Conservation (phyloP, 1,140 invertebrate species). For the Agrypnia vestita region DNA sequence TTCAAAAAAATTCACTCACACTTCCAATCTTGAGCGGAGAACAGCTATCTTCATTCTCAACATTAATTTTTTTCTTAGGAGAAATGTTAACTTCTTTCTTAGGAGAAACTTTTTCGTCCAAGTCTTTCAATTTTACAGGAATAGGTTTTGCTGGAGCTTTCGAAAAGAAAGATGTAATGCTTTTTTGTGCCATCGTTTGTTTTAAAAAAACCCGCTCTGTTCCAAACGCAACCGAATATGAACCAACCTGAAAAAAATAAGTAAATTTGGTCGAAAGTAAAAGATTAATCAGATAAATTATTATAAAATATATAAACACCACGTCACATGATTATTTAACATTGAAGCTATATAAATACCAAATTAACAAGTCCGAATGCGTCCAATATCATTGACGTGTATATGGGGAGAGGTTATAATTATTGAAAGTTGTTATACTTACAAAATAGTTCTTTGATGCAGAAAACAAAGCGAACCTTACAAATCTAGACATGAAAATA, state of each 20-base stretch:
- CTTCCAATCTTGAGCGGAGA: conserved; percentile 55
- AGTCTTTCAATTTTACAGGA: conserved; percentile 54
- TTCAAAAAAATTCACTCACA: no score
- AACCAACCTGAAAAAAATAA: conserved; percentile 7
- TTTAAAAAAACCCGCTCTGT: conserved; percentile 21
- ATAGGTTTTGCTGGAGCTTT: conserved; percentile 41
- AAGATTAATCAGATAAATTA: neutral
- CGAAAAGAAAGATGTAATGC: conserved; percentile 64
- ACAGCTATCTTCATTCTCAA: conserved; percentile 50
- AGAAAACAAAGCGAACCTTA: neutral
- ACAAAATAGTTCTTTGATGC: neutral
- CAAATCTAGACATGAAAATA: conserved; percentile 6
- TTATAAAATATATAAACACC: neutral
- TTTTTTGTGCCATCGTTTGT: conserved; percentile 63
- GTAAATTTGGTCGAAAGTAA: neutral
- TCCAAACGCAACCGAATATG: neutral
- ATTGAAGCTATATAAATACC: neutral
- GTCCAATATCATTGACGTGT: neutral
- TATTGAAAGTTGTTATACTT: neutral
- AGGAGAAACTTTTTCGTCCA: conserved; percentile 37
- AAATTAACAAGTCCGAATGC: no score
- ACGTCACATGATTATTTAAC: neutral
- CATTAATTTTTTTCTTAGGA: conserved; percentile 54
- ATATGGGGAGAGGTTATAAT: neutral
- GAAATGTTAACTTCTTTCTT: conserved; percentile 54